Evolutionary conservation across 2,888 invertebrate genomes (phyloP).

Genomic region (Mayetiola destructor): DNA sequence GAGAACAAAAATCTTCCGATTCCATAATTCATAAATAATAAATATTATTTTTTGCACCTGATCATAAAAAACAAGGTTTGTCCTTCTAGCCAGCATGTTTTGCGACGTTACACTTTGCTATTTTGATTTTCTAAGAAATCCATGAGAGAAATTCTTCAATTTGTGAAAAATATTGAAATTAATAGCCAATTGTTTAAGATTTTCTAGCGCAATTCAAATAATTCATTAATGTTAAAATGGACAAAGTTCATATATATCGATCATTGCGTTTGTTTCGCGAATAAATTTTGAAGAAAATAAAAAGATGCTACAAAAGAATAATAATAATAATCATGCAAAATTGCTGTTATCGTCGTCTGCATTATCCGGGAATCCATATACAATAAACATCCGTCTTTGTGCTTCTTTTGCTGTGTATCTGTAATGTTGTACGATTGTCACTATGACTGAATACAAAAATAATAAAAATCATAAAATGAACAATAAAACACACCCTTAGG

Average conservation of each 20-base stretch:
- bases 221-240: constrained; percentile 8
- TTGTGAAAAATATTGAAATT: too few species aligned
- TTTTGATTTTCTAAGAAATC: too few species aligned
- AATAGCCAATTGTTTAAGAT: too few species aligned
- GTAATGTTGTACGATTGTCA: neutral
- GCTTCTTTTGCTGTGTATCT: neutral
- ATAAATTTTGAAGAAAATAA: neutral
- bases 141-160: too few species aligned
- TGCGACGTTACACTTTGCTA: too few species aligned
- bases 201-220: too few species aligned
- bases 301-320: neutral
- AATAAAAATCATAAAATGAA: constrained; percentile 19
- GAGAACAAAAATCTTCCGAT: too few species aligned
- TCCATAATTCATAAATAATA: too few species aligned
- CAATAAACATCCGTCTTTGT: neutral
- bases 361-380: too few species aligned
- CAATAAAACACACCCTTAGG: constrained; percentile 20
- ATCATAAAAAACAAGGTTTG: too few species aligned
- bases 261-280: neutral
- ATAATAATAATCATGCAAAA: constrained; percentile 11
- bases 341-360: neutral
- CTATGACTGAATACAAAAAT: constrained; percentile 17
- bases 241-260: constrained; percentile 5
- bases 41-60: too few species aligned
- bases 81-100: too few species aligned